phyloP scores from a whole-genome alignment of 2,797 vertebrate species.

The Trachurus trachurus region DNA sequence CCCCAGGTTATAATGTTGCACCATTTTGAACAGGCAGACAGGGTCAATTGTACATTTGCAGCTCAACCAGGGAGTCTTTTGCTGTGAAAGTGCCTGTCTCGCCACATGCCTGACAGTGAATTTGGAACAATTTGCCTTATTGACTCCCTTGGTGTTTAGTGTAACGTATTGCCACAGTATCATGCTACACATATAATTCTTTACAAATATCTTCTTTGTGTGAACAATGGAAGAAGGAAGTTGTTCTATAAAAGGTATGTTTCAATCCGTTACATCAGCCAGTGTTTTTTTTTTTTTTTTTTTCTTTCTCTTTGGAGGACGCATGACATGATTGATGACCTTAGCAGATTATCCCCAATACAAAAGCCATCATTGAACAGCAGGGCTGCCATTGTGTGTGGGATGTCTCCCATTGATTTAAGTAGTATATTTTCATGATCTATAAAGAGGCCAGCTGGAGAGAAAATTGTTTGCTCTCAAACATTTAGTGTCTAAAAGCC shows the following conservation, averaged over 20 bases:
- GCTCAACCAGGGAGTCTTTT: slow-evolving; percentile 85
- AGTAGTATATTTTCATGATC: slow-evolving; percentile 86
- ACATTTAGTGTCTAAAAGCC: slow-evolving; percentile 81
- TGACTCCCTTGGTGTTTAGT: slow-evolving; percentile 64
- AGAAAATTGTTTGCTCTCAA: slow-evolving; percentile 83
- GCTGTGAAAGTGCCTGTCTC: slow-evolving; percentile 78
- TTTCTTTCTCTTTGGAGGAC: slow-evolving; percentile 51
- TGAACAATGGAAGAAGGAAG: slow-evolving; percentile 26
- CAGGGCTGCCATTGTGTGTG: slow-evolving; percentile 83
- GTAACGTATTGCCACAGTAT: slow-evolving; percentile 38
- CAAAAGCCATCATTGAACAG: slow-evolving; percentile 84
- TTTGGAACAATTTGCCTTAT: slow-evolving; percentile 75
- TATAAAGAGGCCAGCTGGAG: slow-evolving; percentile 86
- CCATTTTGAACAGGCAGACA: slow-evolving; percentile 86
- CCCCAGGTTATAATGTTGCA: slow-evolving; percentile 92
- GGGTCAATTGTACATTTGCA: slow-evolving; percentile 89
- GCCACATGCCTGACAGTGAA: slow-evolving; percentile 77
- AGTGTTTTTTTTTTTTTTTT: slow-evolving; percentile 12
- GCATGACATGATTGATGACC: slow-evolving; percentile 85
- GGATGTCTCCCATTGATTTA: slow-evolving; percentile 87
- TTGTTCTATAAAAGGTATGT: slow-evolving; percentile 50
- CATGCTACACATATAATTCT: slow-evolving; percentile 37
- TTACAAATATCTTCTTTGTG: slow-evolving; percentile 41
- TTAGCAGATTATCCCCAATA: slow-evolving; percentile 83
- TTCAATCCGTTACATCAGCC: slow-evolving; percentile 64